Conservation (phyloP, 2,888 invertebrate genomes). For the Timema cristinae region DNA sequence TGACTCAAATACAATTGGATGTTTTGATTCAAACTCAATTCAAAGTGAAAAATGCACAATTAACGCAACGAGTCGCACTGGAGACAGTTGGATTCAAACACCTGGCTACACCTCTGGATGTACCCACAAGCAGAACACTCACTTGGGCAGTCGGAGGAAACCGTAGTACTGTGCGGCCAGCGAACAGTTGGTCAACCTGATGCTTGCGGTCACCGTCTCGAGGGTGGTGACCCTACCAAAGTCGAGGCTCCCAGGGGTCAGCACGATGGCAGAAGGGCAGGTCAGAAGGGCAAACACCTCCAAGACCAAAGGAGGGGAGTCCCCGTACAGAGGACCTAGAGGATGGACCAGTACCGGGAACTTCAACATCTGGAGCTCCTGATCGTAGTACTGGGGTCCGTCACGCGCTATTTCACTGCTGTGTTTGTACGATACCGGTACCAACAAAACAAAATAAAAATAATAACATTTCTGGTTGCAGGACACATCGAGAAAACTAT, state of each 20-base stretch:
- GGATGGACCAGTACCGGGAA: background rate
- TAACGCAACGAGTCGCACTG: no score
- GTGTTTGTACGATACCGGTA: no score
- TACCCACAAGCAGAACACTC: background rate
- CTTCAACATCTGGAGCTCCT: slow-evolving; percentile 1
- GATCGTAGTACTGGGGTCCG: slow-evolving; percentile 12
- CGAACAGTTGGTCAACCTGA: slow-evolving; percentile 15
- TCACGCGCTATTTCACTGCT: background rate
- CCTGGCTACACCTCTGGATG: no score
- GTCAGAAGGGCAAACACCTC: no score
- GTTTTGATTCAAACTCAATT: no score
- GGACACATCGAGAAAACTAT: no score
- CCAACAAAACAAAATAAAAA: no score
- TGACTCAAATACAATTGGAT: no score
- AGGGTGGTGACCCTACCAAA: slow-evolving; percentile 16
- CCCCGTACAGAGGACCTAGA: background rate
- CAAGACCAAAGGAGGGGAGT: slow-evolving; percentile 8
- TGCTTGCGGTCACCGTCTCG: slow-evolving; percentile 9
- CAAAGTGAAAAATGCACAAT: no score
- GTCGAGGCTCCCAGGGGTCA: slow-evolving; percentile 3
- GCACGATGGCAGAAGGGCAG: background rate
- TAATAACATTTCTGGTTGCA: no score
- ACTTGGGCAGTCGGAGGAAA: background rate
- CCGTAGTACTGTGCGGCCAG: slow-evolving; percentile 2
- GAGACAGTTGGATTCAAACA: no score